Conservation (phyloP, 2,888 invertebrate species). For the Athripsodes cinereus region DNA sequence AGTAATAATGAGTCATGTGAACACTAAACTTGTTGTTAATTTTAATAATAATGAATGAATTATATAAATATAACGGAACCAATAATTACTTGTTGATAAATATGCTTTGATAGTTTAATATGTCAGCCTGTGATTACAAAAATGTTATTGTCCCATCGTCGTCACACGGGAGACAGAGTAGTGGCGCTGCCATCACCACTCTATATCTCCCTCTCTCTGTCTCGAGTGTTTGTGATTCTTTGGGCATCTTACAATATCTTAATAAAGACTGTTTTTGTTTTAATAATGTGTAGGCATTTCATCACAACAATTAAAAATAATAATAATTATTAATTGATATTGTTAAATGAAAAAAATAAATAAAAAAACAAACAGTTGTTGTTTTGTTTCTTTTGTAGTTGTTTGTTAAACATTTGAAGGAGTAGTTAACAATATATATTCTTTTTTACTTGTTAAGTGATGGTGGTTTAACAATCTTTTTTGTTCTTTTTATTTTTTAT, state of each 20-base stretch:
- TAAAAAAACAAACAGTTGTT: neutral
- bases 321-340: constrained; percentile 17
- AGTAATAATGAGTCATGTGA: neutral
- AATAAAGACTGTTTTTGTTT: constrained; percentile 20
- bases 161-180: constrained; percentile 1
- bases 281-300: constrained; percentile 17
- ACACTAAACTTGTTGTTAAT: neutral
- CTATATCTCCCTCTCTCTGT: neutral
- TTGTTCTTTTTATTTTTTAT: too few species aligned
- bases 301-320: constrained; percentile 16
- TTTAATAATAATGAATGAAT: constrained; percentile 2
- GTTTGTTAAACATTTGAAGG: constrained; percentile 26
- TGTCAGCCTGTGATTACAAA: constrained; percentile 50
- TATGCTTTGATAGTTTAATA: constrained; percentile 32
- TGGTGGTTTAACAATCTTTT: too few species aligned
- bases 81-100: constrained; percentile 17
- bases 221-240: neutral
- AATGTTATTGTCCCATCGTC: constrained; percentile 34
- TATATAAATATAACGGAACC: constrained; percentile 20
- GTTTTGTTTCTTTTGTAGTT: constrained; percentile 22
- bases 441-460: too few species aligned
- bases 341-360: too few species aligned
- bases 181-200: neutral
- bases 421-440: constrained; percentile 23
- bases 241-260: constrained; percentile 20